Conservation (phyloP, 2,113 vertebrate genomes). For the Pheucticus melanocephalus region DNA sequence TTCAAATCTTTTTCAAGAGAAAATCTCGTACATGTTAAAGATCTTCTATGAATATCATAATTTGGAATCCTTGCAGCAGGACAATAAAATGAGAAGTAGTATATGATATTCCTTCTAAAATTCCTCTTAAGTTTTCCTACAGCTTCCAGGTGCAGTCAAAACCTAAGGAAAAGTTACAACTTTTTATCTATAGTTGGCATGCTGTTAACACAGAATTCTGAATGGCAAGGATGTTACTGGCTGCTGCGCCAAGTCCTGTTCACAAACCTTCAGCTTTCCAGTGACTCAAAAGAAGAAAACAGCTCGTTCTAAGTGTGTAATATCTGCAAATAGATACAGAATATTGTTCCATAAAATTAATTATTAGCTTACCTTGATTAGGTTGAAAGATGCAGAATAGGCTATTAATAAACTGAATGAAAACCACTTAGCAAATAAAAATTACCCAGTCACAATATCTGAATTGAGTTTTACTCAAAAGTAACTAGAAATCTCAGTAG, state of each 20-base stretch:
- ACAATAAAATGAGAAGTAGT: not conserved
- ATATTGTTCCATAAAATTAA: not conserved
- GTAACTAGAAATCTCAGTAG: not conserved
- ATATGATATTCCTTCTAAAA: not conserved
- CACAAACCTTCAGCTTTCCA: constrained; percentile 14
- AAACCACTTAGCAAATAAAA: not conserved
- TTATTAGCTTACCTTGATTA: not conserved
- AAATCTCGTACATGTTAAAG: not conserved
- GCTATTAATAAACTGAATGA: not conserved
- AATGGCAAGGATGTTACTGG: not conserved
- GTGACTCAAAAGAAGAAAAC: not conserved
- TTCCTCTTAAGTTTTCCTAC: not conserved
- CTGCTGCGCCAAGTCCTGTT: constrained; percentile 12
- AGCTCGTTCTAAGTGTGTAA: not conserved
- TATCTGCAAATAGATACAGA: not conserved
- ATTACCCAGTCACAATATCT: not conserved
- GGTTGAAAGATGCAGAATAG: not conserved
- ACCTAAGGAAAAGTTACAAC: not conserved
- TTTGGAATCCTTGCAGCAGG: not conserved
- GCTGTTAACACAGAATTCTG: not conserved
- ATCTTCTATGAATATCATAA: not conserved
- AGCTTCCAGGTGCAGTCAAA: not conserved
- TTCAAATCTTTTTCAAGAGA: not conserved
- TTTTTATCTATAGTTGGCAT: not conserved
- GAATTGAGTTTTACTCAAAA: not conserved